phyloP scores from a whole-genome alignment of 2,797 vertebrate genomes.

The Mormyrus proboscirostris region DNA sequence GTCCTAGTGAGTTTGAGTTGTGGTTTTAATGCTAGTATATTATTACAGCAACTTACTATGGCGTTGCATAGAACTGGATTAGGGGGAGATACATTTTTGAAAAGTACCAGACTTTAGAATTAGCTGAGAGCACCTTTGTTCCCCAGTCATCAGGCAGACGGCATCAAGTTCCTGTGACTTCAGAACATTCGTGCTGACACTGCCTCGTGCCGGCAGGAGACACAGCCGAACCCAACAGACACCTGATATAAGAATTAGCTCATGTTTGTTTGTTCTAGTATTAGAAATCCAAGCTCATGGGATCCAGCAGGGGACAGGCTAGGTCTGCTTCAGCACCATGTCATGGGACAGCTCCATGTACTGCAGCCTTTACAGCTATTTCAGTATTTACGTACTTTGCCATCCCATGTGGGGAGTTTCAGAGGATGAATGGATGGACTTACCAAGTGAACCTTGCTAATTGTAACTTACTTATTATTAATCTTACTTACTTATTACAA shows the following conservation, averaged over 20 bases:
- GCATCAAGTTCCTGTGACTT: background rate
- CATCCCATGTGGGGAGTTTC: background rate
- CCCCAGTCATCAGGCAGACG: background rate
- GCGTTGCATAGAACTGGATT: background rate
- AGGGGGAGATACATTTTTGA: background rate
- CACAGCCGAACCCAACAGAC: background rate
- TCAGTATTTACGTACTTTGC: background rate
- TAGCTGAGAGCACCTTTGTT: background rate
- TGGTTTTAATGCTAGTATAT: background rate
- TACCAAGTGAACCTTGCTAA: background rate
- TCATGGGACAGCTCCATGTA: background rate
- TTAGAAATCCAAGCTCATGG: background rate
- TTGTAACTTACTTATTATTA: background rate
- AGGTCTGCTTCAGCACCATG: background rate
- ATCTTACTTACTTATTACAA: background rate
- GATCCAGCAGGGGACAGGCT: background rate
- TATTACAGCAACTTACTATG: background rate
- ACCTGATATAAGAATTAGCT: background rate
- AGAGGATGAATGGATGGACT: background rate
- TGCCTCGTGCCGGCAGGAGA: background rate
- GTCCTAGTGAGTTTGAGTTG: background rate
- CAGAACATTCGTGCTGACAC: background rate
- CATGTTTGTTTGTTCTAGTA: background rate
- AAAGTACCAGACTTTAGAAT: background rate
- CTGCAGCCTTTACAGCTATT: background rate